Evolutionary conservation across 2,888 invertebrate species (phyloP).

Genomic region (Orthosia cruda): DNA sequence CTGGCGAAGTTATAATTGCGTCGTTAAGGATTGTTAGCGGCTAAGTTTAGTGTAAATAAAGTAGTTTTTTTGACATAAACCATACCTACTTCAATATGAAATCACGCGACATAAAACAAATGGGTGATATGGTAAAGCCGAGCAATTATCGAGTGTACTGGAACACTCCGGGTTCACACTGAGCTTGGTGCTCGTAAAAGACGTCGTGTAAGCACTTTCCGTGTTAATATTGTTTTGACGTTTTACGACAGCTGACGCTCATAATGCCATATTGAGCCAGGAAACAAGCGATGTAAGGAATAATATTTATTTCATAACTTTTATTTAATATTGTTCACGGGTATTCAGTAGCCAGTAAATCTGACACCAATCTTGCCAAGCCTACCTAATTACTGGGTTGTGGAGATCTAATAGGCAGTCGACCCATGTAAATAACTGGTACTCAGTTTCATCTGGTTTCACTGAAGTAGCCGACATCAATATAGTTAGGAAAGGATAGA

Average conservation of each 20-base stretch:
- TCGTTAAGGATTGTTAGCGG: neutral
- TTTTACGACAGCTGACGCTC: conserved; percentile 67
- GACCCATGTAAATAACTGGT: too few relatives aligned
- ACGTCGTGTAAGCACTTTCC: conserved; percentile 79
- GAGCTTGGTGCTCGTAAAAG: conserved; percentile 56
- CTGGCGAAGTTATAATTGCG: neutral
- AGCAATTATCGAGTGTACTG: conserved; percentile 56
- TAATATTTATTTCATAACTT: neutral
- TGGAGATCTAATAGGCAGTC: too few relatives aligned
- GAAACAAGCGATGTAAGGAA: conserved; percentile 25
- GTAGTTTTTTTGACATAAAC: neutral
- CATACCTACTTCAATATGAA: neutral
- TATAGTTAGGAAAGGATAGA: too few relatives aligned
- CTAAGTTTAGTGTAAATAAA: conserved; percentile 13
- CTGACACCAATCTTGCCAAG: too few relatives aligned
- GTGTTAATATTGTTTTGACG: conserved; percentile 73
- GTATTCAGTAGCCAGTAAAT: too few relatives aligned
- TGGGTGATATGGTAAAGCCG: conserved; percentile 40
- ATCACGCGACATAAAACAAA: conserved; percentile 52
- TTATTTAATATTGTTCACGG: too few relatives aligned
- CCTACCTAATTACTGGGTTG: too few relatives aligned
- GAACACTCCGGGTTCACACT: conserved; percentile 27
- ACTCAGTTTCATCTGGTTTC: too few relatives aligned
- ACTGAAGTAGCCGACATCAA: too few relatives aligned
- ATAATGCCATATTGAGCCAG: conserved; percentile 54